phyloP scores from a whole-genome alignment of 2,888 invertebrate genomes.

The Gymnoscelis rufifasciata region DNA sequence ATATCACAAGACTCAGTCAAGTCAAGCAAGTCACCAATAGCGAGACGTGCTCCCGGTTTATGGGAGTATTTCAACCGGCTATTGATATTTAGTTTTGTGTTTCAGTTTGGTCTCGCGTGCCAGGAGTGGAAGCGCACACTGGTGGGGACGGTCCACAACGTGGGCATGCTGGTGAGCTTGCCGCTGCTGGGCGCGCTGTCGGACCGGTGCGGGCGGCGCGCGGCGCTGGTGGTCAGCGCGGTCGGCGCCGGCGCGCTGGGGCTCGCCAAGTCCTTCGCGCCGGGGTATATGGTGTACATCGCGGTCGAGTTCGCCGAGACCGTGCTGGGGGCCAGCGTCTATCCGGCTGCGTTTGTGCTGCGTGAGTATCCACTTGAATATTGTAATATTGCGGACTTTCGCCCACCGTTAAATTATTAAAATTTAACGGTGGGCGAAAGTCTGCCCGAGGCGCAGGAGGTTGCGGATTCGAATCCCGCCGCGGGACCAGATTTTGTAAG shows the following conservation, averaged over 20 bases:
- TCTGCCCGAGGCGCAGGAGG: too few relatives aligned
- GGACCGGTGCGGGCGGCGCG: slow-evolving; percentile 83
- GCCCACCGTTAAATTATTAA: too few relatives aligned
- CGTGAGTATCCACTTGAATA: too few relatives aligned
- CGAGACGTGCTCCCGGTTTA: too few relatives aligned
- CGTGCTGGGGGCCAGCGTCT: slow-evolving; percentile 76
- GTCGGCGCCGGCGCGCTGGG: slow-evolving; percentile 74
- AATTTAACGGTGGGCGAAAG: too few relatives aligned
- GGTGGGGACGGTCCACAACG: slow-evolving; percentile 82
- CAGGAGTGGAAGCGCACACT: slow-evolving; percentile 82
- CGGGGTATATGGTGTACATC: slow-evolving; percentile 73
- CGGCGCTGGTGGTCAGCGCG: slow-evolving; percentile 75
- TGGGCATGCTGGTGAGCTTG: slow-evolving; percentile 82
- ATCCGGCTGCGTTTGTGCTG: slow-evolving; percentile 79
- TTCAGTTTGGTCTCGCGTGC: slow-evolving; percentile 81
- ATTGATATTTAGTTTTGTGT: not conserved
- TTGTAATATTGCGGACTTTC: too few relatives aligned
- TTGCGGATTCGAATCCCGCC: too few relatives aligned
- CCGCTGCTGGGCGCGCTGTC: slow-evolving; percentile 82
- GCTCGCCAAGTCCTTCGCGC: slow-evolving; percentile 74
- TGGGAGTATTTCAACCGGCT: too few relatives aligned
- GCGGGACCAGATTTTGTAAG: too few relatives aligned
- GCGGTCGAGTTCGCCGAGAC: slow-evolving; percentile 78
- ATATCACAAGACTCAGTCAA: too few relatives aligned
- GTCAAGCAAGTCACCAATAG: too few relatives aligned